phyloP scores from a whole-genome alignment of 2,888 invertebrate species.

The Notodonta dromedarius region DNA sequence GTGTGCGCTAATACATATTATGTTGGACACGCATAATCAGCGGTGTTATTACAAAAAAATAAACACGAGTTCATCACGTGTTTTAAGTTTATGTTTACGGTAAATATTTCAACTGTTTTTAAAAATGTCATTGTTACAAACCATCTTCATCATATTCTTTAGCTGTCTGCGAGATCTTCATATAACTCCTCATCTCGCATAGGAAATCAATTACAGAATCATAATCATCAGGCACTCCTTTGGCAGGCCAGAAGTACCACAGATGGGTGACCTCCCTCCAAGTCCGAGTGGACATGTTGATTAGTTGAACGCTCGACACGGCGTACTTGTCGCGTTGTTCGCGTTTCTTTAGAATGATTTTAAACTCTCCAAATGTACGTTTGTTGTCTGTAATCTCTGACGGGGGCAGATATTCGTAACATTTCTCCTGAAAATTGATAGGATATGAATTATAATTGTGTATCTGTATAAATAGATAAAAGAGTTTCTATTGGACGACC shows the following conservation, averaged over 20 bases:
- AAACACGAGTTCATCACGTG: no score
- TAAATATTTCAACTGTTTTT: not conserved
- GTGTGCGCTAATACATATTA: no score
- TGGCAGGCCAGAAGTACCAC: constrained; percentile 98
- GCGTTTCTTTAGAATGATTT: constrained; percentile 93
- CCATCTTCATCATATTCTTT: constrained; percentile 82
- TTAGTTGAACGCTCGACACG: constrained; percentile 92
- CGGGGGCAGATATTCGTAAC: constrained; percentile 95
- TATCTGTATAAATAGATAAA: no score
- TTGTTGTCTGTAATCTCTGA: constrained; percentile 96
- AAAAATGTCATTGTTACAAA: constrained; percentile 17
- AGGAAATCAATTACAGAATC: constrained; percentile 94
- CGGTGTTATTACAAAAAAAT: no score
- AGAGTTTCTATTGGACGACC: no score
- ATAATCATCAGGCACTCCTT: constrained; percentile 93
- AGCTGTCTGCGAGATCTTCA: constrained; percentile 78
- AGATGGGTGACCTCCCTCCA: constrained; percentile 95
- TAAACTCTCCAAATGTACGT: constrained; percentile 93
- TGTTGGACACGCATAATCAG: no score
- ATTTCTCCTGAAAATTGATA: constrained; percentile 88
- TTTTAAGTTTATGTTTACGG: no score
- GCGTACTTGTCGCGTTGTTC: constrained; percentile 96
- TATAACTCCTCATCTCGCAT: constrained; percentile 89
- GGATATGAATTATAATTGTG: not conserved
- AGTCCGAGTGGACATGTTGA: constrained; percentile 91